Base-by-base conservation (phyloP, 2,113 vertebrate species). In the Pachycephala philippinensis region DNA sequence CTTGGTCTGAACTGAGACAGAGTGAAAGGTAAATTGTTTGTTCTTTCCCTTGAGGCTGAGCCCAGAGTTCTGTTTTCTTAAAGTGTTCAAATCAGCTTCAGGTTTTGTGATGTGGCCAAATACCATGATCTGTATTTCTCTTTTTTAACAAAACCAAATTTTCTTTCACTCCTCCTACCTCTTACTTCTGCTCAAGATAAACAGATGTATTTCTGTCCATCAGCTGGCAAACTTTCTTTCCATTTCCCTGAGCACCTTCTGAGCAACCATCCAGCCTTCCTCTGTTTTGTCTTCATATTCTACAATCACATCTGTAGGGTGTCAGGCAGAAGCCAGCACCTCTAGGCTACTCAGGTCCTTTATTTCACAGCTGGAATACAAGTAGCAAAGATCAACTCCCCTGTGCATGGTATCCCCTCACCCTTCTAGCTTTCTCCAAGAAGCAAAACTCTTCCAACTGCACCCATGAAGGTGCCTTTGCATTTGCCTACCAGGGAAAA, bases 11-110 rank as follows among this genome's bases (percentile, higher is more conserved):
- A 64, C 66, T 15, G 20, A 87, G 42, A 45, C 20, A 80, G 66
- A 72, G 28, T 47, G 44, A 79, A 96, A 96, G 86, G 33, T 92
- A 96, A 84, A 94, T 86, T 78, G 68, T 85, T 95, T 93, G 14
- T 20, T 93, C 78, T 90, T 83, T 90, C 52, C 22, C 71, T 87
- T 69, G 85, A 94, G 76, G 39, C 47, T 84, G 57, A 90, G 64
- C 42, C 85, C 37, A 86, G 79, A 56, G 76, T 60, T 95, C 86
- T 92, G 39, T 59, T 93, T 96, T 82, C 85, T 70, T 78, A 33
- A 90, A 77, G 31, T 45, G 44, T 68, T 86, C 76, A 78, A 60
- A 90, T 60, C 56, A 94, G 9, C 60, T 78, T 90, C 88, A 90
- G 50, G 31, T 86, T 93, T 92, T 90, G 56, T 49, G 31, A 56